Evolutionary conservation across 35 echinoderm and acorn worm genomes (phyloP), one percentile per base, ranked within the genome.

Genomic region (Ophiothrix spiculata): DNA sequence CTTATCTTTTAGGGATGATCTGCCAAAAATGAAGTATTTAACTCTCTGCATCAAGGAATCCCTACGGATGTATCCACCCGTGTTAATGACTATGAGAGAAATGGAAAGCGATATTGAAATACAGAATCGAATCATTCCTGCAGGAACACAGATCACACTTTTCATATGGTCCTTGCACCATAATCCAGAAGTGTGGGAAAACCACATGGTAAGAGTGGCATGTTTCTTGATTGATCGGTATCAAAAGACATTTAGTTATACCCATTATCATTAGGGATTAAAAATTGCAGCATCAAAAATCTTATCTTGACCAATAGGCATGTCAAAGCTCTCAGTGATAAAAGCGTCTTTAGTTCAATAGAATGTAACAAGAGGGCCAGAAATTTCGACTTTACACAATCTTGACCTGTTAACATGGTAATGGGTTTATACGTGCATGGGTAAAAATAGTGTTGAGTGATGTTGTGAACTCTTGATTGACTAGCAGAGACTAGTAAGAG

Each of bases 1-100:
- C n/a, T n/a, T n/a, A n/a, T 38, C 29, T 77, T 77, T 29, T 33
- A 86, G 84, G 84, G 84, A 86, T 76, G 84, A 86, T 35, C 64
- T 86, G 0, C 37, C 33, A 25, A 74, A 86, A 19, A 31, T 86
- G 11, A 38, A 74, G 28, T 86, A 77, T 37, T 37, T 86, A 2
- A 77, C 75, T 31, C 60, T 38, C 32, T 86, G 84, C 40, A 75
- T 86, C 36, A 86, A 86, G 56, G 84, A 86, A 40, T 35, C 60
- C 13, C 32, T 86, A 31, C 64, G 84, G 37, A 40, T 86, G 69
- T 75, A 86, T 41, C 77, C 77, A 1, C 75, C 84, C 1, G 80
- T 82, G 6, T 13, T 34, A 13, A 42, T 41, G 32, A 56, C 45
- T 31, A 28, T 35, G 34, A 82, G 80, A 46, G 25, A 15, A 33